Evolutionary conservation across 2,888 invertebrate genomes (phyloP), one percentile per base, ranked within the genome.

Genomic region (Pemphredon lugubris): DNA sequence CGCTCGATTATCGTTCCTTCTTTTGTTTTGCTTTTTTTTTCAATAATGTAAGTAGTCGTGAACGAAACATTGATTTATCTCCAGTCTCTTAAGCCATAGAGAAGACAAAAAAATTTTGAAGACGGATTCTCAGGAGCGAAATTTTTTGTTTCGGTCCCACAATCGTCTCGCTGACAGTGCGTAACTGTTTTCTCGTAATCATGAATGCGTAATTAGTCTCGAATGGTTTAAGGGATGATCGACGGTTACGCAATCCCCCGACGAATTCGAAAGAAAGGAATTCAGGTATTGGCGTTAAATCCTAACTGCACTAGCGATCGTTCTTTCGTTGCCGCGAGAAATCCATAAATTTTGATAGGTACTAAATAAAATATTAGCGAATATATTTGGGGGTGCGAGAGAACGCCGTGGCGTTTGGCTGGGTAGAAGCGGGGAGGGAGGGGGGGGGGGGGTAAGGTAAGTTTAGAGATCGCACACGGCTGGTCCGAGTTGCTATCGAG

Each of bases 341-440:
- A 85, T 83, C 83, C 80, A 86, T 88, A 87, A 86, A 87, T 89
- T 88, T 89, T 88, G 86, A 89, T 88, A 86, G 87, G 82, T 84
- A 78, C 82, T 88, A 86, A 89, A 89, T 88, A 88, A 88, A 86
- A 88, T 85, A 88, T 87, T 77, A 73, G 61, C 59, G 61, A 47
- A 67, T 64, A 55, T 58, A 54, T 61, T n/a, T n/a, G n/a, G n/a
- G n/a, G n/a, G n/a, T n/a, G 51, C 48, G 79, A 83, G 84, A 74
- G 76, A 69, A 26, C 7, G 63, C 45, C 51, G 61, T 66, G 72
- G 59, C 7, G 26, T 26, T 26, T 48, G 53, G 18, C n/a, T n/a
- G n/a, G n/a, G n/a, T n/a, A n/a, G n/a, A n/a, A n/a, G n/a, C n/a
- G n/a, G n/a, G n/a, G n/a, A n/a, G n/a, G n/a, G n/a, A n/a, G n/a